phyloP scores from a whole-genome alignment of 2,888 invertebrate species.

The Thysanoteuthis rhombus region DNA sequence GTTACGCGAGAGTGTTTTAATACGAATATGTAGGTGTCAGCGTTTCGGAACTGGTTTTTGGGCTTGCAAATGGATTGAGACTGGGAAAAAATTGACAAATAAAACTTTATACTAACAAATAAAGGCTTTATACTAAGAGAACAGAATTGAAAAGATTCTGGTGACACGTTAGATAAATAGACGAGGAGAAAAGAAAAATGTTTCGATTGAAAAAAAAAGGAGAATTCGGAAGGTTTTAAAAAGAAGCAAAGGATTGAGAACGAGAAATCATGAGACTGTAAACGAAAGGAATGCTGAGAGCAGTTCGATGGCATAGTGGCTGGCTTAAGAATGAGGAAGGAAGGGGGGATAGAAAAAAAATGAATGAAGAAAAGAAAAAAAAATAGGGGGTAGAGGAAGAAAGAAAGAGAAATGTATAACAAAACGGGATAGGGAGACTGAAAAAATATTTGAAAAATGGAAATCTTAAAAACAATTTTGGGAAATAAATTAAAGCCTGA shows the following conservation, averaged over 20 bases:
- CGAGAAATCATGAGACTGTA: background rate
- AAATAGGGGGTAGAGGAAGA: too few species aligned
- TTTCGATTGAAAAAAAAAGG: background rate
- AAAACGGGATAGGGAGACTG: too few species aligned
- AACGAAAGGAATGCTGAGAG: background rate
- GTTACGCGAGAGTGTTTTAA: background rate
- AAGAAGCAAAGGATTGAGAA: background rate
- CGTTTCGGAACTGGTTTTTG: background rate
- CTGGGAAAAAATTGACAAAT: background rate
- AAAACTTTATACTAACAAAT: background rate
- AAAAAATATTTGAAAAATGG: too few species aligned
- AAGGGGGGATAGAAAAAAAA: background rate
- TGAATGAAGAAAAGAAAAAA: background rate
- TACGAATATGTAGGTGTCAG: background rate
- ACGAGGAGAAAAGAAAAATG: background rate
- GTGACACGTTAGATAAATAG: background rate
- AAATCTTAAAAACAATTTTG: too few species aligned
- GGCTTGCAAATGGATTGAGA: background rate
- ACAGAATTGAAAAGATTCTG: background rate
- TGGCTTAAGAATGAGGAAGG: background rate
- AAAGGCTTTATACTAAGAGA: background rate
- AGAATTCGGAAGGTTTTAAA: background rate
- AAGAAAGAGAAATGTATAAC: too few species aligned
- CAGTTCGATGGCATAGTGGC: background rate
- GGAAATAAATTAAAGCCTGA: too few species aligned